Evolutionary conservation across 2,113 vertebrate species (phyloP), one percentile per base, ranked within the genome.

Genomic region (Gallinago paraguaiae): DNA sequence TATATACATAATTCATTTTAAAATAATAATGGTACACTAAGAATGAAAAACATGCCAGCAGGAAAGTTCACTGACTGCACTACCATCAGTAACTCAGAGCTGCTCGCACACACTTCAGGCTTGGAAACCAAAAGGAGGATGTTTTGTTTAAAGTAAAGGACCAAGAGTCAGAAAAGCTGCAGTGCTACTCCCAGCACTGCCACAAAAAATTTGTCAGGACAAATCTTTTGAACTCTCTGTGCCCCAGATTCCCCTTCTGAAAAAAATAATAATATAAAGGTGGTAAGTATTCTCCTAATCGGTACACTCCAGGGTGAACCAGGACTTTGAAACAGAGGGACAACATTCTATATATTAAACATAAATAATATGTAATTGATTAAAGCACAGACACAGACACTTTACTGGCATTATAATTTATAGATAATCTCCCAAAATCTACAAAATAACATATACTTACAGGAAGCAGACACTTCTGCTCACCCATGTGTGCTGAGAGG

Each of bases 1-100:
- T 89, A 86, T 74, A 96, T 89, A 82, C 86, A 91, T 93, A 95
- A 96, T 96, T 88, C 65, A 95, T 89, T 93, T 94, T 4, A 92
- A 96, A 95, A 95, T 87, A 94, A 96, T 84, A 91, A 93, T 65
- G n/a, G 77, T 87, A 82, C 43, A 60, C 81, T 76, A 91, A 69
- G 81, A 97, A 93, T 88, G 76, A 94, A 93, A 93, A 97, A 88
- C 77, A 65, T 33, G 57, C 77, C 88, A 93, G 83, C 70, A 96
- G 81, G 69, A 74, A 96, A 92, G 88, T 91, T 93, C 86, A 92
- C 74, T 78, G 64, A 28, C 75, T 93, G 79, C 61, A 46, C 77
- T 71, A 51, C 84, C 60, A 82, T 86, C 90, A 91, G 81, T 86
- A 94, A 92, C 37, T 87, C 91, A 63, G 74, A 95, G 54, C 37